Evolutionary conservation across 2,888 invertebrate species (phyloP), one percentile per base, ranked within the genome.

Genomic region (Dynastes tityus): DNA sequence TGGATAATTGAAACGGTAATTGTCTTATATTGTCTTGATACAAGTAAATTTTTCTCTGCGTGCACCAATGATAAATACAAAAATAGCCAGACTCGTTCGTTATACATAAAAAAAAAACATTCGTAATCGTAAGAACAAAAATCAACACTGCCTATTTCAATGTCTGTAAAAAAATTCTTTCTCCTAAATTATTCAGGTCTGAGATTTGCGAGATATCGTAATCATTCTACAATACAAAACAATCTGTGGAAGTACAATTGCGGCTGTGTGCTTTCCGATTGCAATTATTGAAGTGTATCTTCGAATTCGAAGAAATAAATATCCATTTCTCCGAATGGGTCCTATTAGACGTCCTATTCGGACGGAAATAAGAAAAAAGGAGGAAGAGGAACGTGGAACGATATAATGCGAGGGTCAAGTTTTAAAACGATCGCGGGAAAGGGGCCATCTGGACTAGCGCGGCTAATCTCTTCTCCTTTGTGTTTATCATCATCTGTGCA

Each of bases 401-500:
- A 40, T 73, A 65, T 76, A 76, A 76, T 76, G 65, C 76, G 76
- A 73, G 84, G 84, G 83, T 83, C 83, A 83, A 81, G 82, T 83
- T 84, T 84, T 83, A 82, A 85, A 83, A 80, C 78, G 80, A 80
- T 80, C 83, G 82, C 84, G 85, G 85, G 84, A 85, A 84, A 82
- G 79, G 64, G 80, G 81, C 82, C 85, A 84, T 83, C 84, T 84
- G 61, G 61, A 53, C 76, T 77, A 53, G 84, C 82, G 79, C 80
- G 77, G 82, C 81, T 85, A 86, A 86, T 85, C 85, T 86, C 82
- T 40, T 63, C 82, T 63, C 82, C 83, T 84, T 86, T 85, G 85
- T 86, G 82, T 73, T 58, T 55, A 40, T 73, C 80, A 82, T 80
- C 83, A 85, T 84, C 83, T 81, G 80, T 83, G 83, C 84, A 84